Conservation (phyloP, 2,113 vertebrate genomes). For the Myxocyprinus asiaticus region DNA sequence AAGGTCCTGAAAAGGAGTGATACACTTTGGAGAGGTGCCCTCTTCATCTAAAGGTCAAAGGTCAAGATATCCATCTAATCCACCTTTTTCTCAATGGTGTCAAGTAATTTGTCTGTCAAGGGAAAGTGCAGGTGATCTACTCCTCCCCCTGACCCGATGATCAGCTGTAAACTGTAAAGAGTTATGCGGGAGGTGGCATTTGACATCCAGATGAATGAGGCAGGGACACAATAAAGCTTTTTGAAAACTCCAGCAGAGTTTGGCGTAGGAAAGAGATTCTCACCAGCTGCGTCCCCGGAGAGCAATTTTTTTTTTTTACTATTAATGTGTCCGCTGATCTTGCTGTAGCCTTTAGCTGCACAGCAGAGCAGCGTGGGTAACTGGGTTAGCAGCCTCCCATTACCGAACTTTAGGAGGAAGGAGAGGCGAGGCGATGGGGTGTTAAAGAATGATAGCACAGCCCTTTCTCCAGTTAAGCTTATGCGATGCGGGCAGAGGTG, state of each 20-base stretch:
- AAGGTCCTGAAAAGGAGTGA: constrained; percentile 4
- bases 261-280: constrained; percentile 36
- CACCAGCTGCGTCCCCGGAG: constrained; percentile 30
- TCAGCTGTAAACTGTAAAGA: constrained; percentile 47
- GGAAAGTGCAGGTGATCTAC: constrained; percentile 21
- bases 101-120: constrained; percentile 43
- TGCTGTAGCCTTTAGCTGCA: constrained; percentile 47
- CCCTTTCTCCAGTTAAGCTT: constrained; percentile 34
- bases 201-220: constrained; percentile 36
- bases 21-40: constrained; percentile 25
- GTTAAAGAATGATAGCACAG: constrained; percentile 18
- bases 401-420: constrained; percentile 30
- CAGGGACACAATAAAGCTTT: constrained; percentile 36
- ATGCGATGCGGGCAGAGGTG: background rate
- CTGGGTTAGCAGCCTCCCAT: constrained; percentile 48
- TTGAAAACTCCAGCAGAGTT: constrained; percentile 27
- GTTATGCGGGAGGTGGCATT: constrained; percentile 41
- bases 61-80: constrained; percentile 27
- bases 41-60: constrained; percentile 48
- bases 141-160: constrained; percentile 25
- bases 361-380: constrained; percentile 33
- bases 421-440: background rate
- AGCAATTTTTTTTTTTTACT: constrained; percentile 36
- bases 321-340: constrained; percentile 33
- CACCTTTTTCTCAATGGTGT: constrained; percentile 32